Base-by-base conservation (phyloP, 2,113 vertebrate genomes). In the Nymphicus hollandicus region DNA sequence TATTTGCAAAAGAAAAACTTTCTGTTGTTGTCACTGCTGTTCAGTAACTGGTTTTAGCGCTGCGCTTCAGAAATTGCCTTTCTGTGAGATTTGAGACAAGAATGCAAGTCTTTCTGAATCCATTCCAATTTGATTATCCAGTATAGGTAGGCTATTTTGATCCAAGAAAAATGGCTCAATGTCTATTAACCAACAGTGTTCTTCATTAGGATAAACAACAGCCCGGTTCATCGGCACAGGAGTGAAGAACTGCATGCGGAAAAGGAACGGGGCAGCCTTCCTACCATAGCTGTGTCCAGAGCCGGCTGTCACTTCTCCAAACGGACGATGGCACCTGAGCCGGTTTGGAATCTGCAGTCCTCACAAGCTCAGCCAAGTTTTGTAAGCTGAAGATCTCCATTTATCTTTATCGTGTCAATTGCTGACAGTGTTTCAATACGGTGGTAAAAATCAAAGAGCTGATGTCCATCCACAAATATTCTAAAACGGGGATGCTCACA, bases 391-490 rank as follows among this genome's bases (percentile, higher is more conserved):
- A 99, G 98, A 91, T 99, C 99, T 95, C 99, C 99, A 3, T 98
- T 98, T 98, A 99, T 99, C 97, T 98, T 99, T 97, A 99, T 99
- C 33, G 99, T 99, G 97, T 99, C 98, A 93, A 99, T 99, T 35
- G 99, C 98, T 55, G 98, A 93, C 96, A 99, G 98, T 28, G 98
- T 98, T 98, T 99, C 98, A 82, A 99, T 98, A 97, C 99, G 99
- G 96, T 99, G 99, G 97, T 99, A 99, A 99, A 99, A 99, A 98
- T 99, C 99, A 99, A 99, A 99, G 91, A 99, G 99, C 97, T 99
- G 99, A 95, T 99, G 99, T 98, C 99, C 99, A 53, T 99, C 99
- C 97, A 99, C 99, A 97, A 99, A 99, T 98, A 99, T 98, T 96
- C 99, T 99, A 98, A 99, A 99, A 41, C 99, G 98, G 80, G 99